A percentile compares a stretch with the other conserved stretches of the same genome.
phyloP scores from a whole-genome alignment of 1,140 invertebrate genomes.

The Arion vulgaris region DNA sequence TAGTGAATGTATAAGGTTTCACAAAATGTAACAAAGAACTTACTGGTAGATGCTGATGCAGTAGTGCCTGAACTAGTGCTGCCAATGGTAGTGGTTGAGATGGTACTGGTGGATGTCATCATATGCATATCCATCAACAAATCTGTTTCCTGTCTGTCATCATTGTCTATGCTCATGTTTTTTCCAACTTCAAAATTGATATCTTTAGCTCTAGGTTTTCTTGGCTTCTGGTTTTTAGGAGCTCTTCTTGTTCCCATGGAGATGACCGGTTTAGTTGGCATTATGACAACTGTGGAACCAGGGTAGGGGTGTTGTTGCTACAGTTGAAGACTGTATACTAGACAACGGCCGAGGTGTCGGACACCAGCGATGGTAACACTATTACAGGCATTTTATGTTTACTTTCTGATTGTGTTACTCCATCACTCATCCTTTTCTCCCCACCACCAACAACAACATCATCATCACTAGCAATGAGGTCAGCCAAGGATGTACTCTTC shows the following conservation, averaged over 20 bases:
- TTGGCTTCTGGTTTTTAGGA: constrained; percentile 2
- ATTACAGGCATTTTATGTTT: constrained; percentile 24
- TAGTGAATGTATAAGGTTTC: too few relatives aligned
- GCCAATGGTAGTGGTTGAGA: not conserved
- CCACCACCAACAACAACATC: not conserved
- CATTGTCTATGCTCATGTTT: not conserved
- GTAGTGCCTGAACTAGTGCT: not conserved
- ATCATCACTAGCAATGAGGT: constrained; percentile 25
- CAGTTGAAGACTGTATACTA: constrained; percentile 8
- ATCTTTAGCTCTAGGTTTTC: constrained; percentile 11
- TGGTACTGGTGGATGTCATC: not conserved
- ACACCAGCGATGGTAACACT: constrained; percentile 35
- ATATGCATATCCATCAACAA: not conserved
- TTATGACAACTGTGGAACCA: constrained; percentile 31
- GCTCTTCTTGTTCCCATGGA: constrained; percentile 33
- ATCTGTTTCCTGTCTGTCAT: not conserved
- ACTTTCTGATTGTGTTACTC: not conserved
- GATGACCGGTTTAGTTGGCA: constrained; percentile 37
- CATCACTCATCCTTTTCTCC: constrained; percentile 23
- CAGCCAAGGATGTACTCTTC: constrained; percentile 14
- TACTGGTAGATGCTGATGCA: not conserved
- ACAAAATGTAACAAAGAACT: not conserved
- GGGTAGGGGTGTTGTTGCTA: constrained; percentile 15
- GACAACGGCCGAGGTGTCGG: constrained; percentile 23
- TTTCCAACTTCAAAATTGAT: not conserved